Evolutionary conservation across 2,888 invertebrate genomes (phyloP), one percentile per base, ranked within the genome.

Genomic region (Meloe dianella): DNA sequence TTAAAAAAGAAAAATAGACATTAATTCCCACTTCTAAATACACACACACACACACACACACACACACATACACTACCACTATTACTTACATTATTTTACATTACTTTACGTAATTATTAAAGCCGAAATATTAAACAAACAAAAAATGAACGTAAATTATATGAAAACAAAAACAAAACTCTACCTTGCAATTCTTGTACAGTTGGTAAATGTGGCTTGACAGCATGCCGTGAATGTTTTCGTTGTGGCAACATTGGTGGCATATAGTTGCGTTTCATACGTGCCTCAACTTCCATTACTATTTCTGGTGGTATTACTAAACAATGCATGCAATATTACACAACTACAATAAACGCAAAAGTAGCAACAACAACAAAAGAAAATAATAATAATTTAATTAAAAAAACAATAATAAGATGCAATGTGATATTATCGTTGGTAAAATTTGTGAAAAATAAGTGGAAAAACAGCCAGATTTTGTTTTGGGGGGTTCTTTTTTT

Each of bases 291-390:
- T 82, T 95, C 95, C 89, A 92, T 91, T 76, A 94, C 92, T 84
- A 95, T 87, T 84, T 95, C 94, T 73, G 94, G 93, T 83, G 93
- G 93, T 86, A 95, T 94, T 80, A 93, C 95, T 95, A 88, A 78
- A 79, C 68, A 72, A 79, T 29, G 61, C 68, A 68, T 68, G 68
- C 69, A 63, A 35, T 41, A 65, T 71, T 76, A 74, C 67, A 76
- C 71, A 73, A 71, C 68, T 66, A 75, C 75, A 76, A 74, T 75
- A 77, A 75, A 75, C 74, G 79, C 78, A 76, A 77, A 77, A 68
- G n/a, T n/a, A 41, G n/a, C 1, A 4, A 10, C n/a, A 41, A 17
- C 6, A 73, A 73, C 70, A 64, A 70, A 72, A 71, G 66, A 66
- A 70, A 69, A 70, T 66, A 70, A 59, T 35, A 63, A 66, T 35